Evolutionary conservation across 1,140 invertebrate genomes (phyloP).

Genomic region (Drosophila ogumai): DNA sequence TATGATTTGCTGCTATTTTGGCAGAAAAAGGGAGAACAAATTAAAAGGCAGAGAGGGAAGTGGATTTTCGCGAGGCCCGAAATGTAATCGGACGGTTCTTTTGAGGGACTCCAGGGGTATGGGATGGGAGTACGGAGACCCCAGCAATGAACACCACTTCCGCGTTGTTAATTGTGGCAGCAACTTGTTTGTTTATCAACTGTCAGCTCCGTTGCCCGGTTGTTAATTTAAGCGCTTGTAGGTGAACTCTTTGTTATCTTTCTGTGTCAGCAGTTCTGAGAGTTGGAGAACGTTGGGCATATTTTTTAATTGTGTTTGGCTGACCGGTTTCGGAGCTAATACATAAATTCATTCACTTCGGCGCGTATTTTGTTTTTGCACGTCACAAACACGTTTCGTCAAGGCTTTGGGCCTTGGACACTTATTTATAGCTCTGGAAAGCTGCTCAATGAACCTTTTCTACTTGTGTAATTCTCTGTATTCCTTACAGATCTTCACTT

Average conservation of each 20-base stretch:
- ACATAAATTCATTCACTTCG: constrained; percentile 34
- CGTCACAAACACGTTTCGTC: constrained; percentile 69
- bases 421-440: constrained; percentile 68
- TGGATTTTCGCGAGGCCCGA: constrained; percentile 39
- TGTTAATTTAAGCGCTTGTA: constrained; percentile 58
- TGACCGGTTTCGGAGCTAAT: constrained; percentile 44
- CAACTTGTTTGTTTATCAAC: constrained; percentile 66
- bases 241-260: constrained; percentile 71
- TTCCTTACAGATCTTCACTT: constrained; percentile 62
- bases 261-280: constrained; percentile 62
- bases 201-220: constrained; percentile 32
- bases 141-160: constrained; percentile 54
- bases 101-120: constrained; percentile 47
- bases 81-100: constrained; percentile 49
- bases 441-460: constrained; percentile 76
- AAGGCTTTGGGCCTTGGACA: constrained; percentile 29
- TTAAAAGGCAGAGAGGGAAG: constrained; percentile 25
- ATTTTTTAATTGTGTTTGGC: constrained; percentile 44
- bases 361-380: constrained; percentile 48
- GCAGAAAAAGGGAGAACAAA: constrained; percentile 42
- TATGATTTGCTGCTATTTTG: constrained; percentile 62
- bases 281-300: constrained; percentile 22
- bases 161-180: constrained; percentile 56
- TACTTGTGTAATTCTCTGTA: constrained; percentile 21
- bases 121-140: constrained; percentile 13